Evolutionary conservation across 2,888 invertebrate genomes (phyloP).

Genomic region (Opisthograptis luteolata): DNA sequence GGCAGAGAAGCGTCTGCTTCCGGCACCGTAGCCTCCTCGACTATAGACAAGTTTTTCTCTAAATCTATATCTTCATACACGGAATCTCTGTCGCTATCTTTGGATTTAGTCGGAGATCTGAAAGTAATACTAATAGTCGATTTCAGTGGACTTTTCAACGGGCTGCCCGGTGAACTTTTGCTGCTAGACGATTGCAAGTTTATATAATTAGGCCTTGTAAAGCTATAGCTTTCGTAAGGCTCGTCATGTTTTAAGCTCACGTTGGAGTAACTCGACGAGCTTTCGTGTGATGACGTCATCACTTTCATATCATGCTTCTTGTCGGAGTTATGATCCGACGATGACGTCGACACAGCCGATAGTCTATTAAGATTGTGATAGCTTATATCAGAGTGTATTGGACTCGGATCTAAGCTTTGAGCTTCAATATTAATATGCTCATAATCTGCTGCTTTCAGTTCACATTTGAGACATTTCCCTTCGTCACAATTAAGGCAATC

Average conservation of each 20-base stretch:
- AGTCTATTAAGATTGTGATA: slow-evolving; percentile 79
- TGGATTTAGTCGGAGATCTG: slow-evolving; percentile 84
- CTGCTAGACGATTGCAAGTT: slow-evolving; percentile 75
- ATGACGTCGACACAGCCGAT: slow-evolving; percentile 74
- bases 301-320: slow-evolving; percentile 59
- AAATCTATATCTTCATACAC: slow-evolving; percentile 85
- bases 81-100: slow-evolving; percentile 80
- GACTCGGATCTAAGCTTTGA: slow-evolving; percentile 62
- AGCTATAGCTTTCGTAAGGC: slow-evolving; percentile 70
- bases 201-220: slow-evolving; percentile 74
- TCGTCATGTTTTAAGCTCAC: slow-evolving; percentile 65
- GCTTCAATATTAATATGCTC: slow-evolving; percentile 51
- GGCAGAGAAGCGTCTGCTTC: slow-evolving; percentile 83
- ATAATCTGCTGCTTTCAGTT: slow-evolving; percentile 69
- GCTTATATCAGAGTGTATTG: slow-evolving; percentile 75
- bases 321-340: slow-evolving; percentile 63
- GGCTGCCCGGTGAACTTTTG: slow-evolving; percentile 72
- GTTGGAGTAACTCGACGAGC: slow-evolving; percentile 74
- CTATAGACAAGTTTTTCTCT: slow-evolving; percentile 77
- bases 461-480: slow-evolving; percentile 75
- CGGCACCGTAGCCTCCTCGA: slow-evolving; percentile 82
- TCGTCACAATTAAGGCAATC: slow-evolving; percentile 63
- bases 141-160: slow-evolving; percentile 84
- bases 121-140: slow-evolving; percentile 90
- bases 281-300: slow-evolving; percentile 80